phyloP scores from a whole-genome alignment of 2,797 vertebrate genomes.

The Notolabrus celidotus region DNA sequence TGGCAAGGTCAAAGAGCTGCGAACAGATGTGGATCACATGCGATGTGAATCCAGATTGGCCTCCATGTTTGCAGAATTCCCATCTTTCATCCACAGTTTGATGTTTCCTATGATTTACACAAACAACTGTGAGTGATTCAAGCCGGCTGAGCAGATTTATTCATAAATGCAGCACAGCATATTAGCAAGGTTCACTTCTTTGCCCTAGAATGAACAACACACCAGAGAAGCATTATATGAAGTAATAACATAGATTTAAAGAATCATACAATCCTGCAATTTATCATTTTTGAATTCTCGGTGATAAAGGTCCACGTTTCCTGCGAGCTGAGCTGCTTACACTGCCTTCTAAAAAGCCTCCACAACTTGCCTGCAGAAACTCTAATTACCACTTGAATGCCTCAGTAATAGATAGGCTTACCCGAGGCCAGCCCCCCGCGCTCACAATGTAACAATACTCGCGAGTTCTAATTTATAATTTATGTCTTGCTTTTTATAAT shows the following conservation, averaged over 20 bases:
- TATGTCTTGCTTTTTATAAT: conserved; percentile 20
- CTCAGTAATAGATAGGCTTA: conserved; percentile 30
- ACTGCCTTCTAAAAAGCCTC: conserved; percentile 17
- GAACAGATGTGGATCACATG: background rate
- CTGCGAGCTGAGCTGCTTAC: conserved; percentile 26
- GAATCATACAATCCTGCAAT: conserved; percentile 16
- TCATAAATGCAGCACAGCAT: conserved; percentile 29
- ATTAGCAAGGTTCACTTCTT: conserved; percentile 16
- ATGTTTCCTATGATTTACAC: conserved; percentile 13
- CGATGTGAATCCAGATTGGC: conserved; percentile 8
- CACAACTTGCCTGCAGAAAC: conserved; percentile 19
- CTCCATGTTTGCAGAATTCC: conserved; percentile 8
- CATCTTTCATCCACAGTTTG: conserved; percentile 20
- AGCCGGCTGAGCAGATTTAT: conserved; percentile 6
- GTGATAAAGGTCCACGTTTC: conserved; percentile 19
- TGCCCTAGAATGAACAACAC: conserved; percentile 8
- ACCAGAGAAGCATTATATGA: conserved; percentile 19
- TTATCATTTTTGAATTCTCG: conserved; percentile 10
- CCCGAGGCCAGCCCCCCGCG: background rate
- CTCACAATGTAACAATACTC: conserved; percentile 20
- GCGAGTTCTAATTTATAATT: conserved; percentile 14
- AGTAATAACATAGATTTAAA: conserved; percentile 21
- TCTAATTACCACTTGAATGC: conserved; percentile 42
- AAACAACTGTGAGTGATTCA: conserved; percentile 22
- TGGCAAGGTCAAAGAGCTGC: conserved; percentile 38